Base-by-base conservation (phyloP, 2,888 invertebrate species). In the Nomada goodeniana region DNA sequence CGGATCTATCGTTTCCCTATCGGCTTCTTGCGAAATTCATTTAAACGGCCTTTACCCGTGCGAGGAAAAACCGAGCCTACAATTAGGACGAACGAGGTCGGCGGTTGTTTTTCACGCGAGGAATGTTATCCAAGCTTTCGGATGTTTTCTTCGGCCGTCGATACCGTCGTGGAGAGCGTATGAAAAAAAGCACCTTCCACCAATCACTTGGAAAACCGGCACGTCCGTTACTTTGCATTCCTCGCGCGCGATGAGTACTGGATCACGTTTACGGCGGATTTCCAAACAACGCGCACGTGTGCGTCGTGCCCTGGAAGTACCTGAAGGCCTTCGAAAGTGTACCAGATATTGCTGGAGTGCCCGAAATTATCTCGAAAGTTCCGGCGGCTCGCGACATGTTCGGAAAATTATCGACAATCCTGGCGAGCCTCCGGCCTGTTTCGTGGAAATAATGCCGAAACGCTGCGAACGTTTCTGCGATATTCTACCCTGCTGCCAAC, bases 181-280 rank as follows among this genome's bases (percentile, higher is more conserved):
- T 18, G 13, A 42, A 44, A 26, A 26, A 2, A n/a, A 60, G 15
- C 59, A 29, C 2, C 11, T 60, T 60, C 26, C 26, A 5, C 11
- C 42, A 55, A 60, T 70, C 13, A 70, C 1, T 70, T 50, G 10
- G 60, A 70, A 44, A 26, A 60, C 15, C n/a, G 4, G 9, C 26
- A 42, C 29, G 70, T 70, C 47, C 70, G 29, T 50, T 50, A 50
- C 50, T 70, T 60, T 70, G 47, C 59, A 69, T 69, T 69, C 59
- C 15, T 47, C 1, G 18, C 57, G 9, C 1, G 57, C 15, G 44
- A 59, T 4, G n/a, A 59, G 10, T 26, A 59, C 20, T 50, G 60
- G 15, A 70, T 60, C 50, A 69, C 59, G 69, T 29, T 47, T 29
- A 20, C 36, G 15, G 60, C 60, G 29, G 70, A 70, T 60, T 70